Percentiles rank a stretch among this genome's conserved stretches.
phyloP scores from a whole-genome alignment of 1,140 invertebrate genomes.

The Drosophila pseudoobscura region DNA sequence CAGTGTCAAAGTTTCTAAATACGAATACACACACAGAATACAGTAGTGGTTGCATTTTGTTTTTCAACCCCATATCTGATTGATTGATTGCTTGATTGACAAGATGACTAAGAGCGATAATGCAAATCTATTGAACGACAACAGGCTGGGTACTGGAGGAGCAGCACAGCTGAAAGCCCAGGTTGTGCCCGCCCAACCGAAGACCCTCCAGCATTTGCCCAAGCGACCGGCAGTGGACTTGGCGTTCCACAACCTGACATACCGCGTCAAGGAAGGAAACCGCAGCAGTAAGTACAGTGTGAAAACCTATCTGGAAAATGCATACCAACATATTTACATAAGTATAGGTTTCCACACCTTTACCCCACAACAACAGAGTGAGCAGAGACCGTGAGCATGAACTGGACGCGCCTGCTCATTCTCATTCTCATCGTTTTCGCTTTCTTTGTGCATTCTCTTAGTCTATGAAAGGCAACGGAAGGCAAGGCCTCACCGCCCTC shows the following conservation, averaged over 20 bases:
- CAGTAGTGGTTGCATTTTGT: slow-evolving; percentile 46
- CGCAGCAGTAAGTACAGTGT: slow-evolving; percentile 89
- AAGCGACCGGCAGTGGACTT: slow-evolving; percentile 94
- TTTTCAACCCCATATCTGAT: slow-evolving; percentile 16
- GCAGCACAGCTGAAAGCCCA: slow-evolving; percentile 64
- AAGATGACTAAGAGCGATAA: slow-evolving; percentile 83
- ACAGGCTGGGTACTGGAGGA: slow-evolving; percentile 72
- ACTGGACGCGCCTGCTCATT: not conserved
- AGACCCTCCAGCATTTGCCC: slow-evolving; percentile 91
- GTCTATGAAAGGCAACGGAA: not conserved
- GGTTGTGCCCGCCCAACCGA: slow-evolving; percentile 87
- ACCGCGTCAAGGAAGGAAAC: slow-evolving; percentile 92
- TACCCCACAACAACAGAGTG: not conserved
- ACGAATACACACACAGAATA: slow-evolving; percentile 15
- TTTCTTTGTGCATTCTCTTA: slow-evolving; percentile 19
- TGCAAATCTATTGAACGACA: slow-evolving; percentile 84
- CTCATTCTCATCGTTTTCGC: slow-evolving; percentile 7
- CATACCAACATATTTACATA: not conserved
- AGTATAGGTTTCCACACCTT: slow-evolving; percentile 18
- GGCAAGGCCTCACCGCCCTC: no score
- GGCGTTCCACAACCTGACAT: slow-evolving; percentile 92
- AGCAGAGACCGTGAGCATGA: not conserved
- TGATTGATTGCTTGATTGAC: slow-evolving; percentile 13
- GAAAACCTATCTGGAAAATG: not conserved
- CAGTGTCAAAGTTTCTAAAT: slow-evolving; percentile 30